Percentiles rank a stretch among this genome's conserved stretches.
Conservation (phyloP, 2,888 invertebrate species). For the Campaea margaritaria region DNA sequence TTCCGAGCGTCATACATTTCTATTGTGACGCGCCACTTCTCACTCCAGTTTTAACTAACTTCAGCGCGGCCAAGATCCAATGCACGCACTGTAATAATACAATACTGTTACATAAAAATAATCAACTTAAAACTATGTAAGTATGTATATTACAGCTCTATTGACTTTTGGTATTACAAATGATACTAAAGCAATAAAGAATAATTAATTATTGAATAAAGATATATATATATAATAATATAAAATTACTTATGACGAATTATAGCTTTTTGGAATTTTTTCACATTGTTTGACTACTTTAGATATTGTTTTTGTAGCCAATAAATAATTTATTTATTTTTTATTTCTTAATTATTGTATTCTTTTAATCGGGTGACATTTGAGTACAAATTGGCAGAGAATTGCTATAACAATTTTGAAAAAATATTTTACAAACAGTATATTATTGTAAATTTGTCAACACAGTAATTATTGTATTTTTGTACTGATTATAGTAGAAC, state of each 20-base stretch:
- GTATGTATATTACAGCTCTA: background rate
- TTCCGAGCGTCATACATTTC: no score
- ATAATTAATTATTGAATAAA: background rate
- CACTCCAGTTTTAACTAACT: no score
- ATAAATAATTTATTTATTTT: background rate
- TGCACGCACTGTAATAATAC: conserved; percentile 1
- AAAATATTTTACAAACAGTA: no score
- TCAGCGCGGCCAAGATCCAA: no score
- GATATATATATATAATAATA: background rate
- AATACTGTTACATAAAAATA: conserved; percentile 26
- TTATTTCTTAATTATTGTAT: no score
- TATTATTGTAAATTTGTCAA: no score
- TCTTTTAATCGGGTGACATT: conserved; percentile 10
- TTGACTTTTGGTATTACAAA: background rate
- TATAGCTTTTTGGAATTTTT: conserved; percentile 1
- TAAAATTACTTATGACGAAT: background rate
- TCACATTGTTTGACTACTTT: conserved; percentile 5
- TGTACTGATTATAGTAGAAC: no score
- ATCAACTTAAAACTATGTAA: conserved; percentile 4
- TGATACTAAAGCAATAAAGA: background rate
- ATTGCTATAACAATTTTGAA: no score
- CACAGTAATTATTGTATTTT: no score
- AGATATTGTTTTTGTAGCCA: background rate
- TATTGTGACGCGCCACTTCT: no score
- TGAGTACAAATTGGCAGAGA: background rate